A percentile compares a stretch with the other conserved stretches of the same genome.
phyloP scores from a whole-genome alignment of 2,888 invertebrate species.

The Stenoptilia bipunctidactyla region DNA sequence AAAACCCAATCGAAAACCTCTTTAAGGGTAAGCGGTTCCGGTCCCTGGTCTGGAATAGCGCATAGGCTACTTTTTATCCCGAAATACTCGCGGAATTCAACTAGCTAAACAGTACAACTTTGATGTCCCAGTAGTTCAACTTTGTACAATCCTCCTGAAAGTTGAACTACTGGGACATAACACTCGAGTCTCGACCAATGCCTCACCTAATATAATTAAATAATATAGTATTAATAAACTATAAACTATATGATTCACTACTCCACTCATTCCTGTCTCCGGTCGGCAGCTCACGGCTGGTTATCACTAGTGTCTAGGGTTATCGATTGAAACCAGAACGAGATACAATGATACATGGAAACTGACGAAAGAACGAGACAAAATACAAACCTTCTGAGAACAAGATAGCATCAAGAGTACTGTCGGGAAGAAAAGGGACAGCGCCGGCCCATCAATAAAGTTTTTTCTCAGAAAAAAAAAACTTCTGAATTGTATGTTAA shows the following conservation, averaged over 20 bases:
- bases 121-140: no score
- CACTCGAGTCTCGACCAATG: no score
- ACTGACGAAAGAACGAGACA: constrained; percentile 23
- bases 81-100: no score
- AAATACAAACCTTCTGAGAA: constrained; percentile 46
- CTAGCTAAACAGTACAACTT: no score
- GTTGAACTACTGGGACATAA: no score
- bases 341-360: constrained; percentile 20
- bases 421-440: constrained; percentile 48
- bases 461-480: constrained; percentile 14
- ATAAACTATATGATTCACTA: constrained; percentile 23
- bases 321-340: constrained; percentile 50
- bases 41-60: no score
- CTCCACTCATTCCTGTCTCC: constrained; percentile 10
- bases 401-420: constrained; percentile 59
- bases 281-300: constrained; percentile 32
- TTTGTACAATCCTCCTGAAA: no score
- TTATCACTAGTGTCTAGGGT: constrained; percentile 46
- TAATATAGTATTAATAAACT: no score
- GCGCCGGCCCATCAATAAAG: constrained; percentile 51
- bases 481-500: constrained; percentile 24
- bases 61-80: no score
- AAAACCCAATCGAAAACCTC: no score
- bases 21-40: no score
- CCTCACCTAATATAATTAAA: no score